Base-by-base conservation (phyloP, 2,797 vertebrate genomes). In the Sebastes vulpes region DNA sequence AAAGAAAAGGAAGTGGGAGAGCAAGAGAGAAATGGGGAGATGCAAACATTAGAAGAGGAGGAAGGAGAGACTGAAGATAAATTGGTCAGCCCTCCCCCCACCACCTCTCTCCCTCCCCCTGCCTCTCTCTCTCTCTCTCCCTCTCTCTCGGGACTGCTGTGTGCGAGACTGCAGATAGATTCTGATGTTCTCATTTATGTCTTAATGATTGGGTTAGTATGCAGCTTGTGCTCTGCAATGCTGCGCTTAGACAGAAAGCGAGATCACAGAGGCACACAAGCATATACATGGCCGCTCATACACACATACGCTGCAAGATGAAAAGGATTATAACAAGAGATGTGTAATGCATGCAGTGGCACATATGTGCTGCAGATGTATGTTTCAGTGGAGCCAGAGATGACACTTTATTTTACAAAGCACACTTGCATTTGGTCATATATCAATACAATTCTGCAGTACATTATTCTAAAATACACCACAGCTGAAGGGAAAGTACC, bases 151-250 rank as follows among this genome's bases (percentile, higher is more conserved):
- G 89, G 87, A 88, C 86, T 84, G 78, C 89, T 90, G 81, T 92
- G 89, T 84, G 86, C 61, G 25, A 91, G 91, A 91, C 91, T 92
- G 92, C 91, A 94, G 93, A 94, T 91, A 92, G 92, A 93, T 94
- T 94, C 83, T 91, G 92, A 94, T 94, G 91, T 94, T 92, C 91
- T 92, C 91, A 93, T 95, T 94, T 93, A 94, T 91, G 83, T 95
- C 93, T 95, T 97, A 97, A 97, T 97, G 96, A 97, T 95, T 95
- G 95, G 95, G 96, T 97, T 97, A 96, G 95, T 95, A 96, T 96
- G 93, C 96, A 91, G 85, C 88, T 91, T 93, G 92, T 90, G 91
- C 93, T 95, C 92, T 95, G 90, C 92, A 91, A 94, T 92, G 93
- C 90, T 90, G 91, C 26, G 79, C 83, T 88, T 75, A 69, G 85